Evolutionary conservation across 1,140 invertebrate species (phyloP).

Genomic region (Brachionus asplanchnoidis): DNA sequence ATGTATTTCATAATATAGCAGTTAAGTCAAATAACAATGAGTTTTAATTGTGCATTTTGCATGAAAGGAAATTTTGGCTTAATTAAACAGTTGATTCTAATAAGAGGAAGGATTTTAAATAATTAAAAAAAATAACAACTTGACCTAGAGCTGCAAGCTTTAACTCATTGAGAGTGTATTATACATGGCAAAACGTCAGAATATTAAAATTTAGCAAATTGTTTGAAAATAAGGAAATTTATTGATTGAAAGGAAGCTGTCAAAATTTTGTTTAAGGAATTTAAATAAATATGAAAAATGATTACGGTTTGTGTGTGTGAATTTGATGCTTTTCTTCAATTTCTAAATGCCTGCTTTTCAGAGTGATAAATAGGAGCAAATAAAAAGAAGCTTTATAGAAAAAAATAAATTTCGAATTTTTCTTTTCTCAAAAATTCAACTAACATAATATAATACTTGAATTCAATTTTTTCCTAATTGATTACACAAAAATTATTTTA

Average conservation of each 20-base stretch:
- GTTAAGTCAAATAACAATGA: no score
- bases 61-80: background rate
- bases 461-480: slow-evolving; percentile 18
- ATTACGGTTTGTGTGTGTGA: background rate
- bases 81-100: background rate
- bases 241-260: background rate
- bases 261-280: background rate
- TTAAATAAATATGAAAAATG: background rate
- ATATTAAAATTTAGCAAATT: background rate
- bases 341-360: background rate
- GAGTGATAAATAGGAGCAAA: background rate
- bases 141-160: background rate
- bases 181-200: background rate
- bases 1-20: no score
- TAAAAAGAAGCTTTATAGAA: background rate
- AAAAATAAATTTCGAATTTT: background rate
- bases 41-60: no score
- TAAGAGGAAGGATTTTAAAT: background rate
- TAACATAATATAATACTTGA: background rate
- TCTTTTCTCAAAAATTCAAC: background rate
- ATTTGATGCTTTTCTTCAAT: background rate
- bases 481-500: background rate
- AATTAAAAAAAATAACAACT: background rate
- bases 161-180: background rate
- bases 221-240: background rate